Conservation (phyloP, 2,113 vertebrate genomes). For the Pseudonaja textilis region DNA sequence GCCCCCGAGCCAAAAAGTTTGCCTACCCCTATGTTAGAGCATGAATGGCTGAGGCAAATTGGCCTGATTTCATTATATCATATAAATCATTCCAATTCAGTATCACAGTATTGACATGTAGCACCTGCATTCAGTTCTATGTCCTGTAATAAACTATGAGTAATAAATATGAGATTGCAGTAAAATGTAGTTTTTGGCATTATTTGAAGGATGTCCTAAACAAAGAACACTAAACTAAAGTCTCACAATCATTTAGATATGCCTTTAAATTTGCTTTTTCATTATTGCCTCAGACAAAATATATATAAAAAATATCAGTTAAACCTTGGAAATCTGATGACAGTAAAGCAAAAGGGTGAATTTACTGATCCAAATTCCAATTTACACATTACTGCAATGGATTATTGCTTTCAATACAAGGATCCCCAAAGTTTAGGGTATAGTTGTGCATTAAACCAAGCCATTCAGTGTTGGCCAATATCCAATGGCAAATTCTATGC, state of each 20-base stretch:
- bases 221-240: neutral
- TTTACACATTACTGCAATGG: neutral
- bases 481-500: neutral
- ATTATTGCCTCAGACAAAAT: neutral
- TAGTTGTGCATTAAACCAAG: neutral
- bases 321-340: neutral
- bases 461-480: neutral
- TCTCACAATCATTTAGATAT: neutral
- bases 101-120: neutral
- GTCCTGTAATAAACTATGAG: neutral
- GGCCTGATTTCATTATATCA: neutral
- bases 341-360: neutral
- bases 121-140: neutral
- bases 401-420: neutral
- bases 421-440: neutral
- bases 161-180: neutral
- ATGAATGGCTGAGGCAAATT: neutral
- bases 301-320: neutral
- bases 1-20: too few relatives aligned
- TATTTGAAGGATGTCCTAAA: neutral
- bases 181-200: neutral
- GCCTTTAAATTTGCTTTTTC: neutral
- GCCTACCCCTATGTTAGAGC: too few relatives aligned
- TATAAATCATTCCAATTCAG: neutral
- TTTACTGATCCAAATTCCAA: neutral